Evolutionary conservation across 2,888 invertebrate species (phyloP), one percentile per base, ranked within the genome.

Genomic region (Pyrrhopygopsis socrates): DNA sequence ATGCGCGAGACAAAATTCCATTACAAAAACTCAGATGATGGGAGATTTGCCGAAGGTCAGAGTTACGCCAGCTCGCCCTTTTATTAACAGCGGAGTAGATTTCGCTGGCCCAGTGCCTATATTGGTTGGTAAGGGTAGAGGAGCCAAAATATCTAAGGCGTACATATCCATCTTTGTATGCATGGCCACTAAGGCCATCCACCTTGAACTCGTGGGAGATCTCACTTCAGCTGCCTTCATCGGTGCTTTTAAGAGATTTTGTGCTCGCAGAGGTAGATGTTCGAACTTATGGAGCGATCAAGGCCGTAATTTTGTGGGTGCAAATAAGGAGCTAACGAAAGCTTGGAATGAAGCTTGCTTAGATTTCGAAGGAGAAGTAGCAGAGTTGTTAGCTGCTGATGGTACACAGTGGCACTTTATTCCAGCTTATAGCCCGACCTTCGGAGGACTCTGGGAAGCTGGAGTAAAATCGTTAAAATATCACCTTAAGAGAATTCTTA

Each of bases 161-260:
- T 94, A 94, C 34, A 91, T 94, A 18, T 81, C 88, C 4, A 83
- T 95, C 9, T 95, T 95, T 58, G 81, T 94, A 1, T 93, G 93
- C 63, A 80, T 93, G 83, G 80, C 87, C 0, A 90, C 92, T 0
- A 91, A 92, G 50, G 93, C 92, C 0, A 82, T 93, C 4, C 94
- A 94, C 74, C 70, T 95, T 3, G 95, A 95, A 67, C 54, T 91
- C 6, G 83, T 83, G 34, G 34, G 34, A 34, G 80, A 86, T 54
- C 29, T 86, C 9, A 86, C 73, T 2, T 88, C 95, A 2, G 93
- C 93, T 11, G 34, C 34, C 11, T 34, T 34, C 34, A 34, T 34
- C 34, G 92, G 80, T n/a, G 92, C 92, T 1, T 93, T 93, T 30
- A 63, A 63, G 41, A 58, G 93, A 9, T 93, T 93, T 70, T 85